phyloP scores from a whole-genome alignment of 2,113 vertebrate genomes.

The Gymnorhina tibicen region DNA sequence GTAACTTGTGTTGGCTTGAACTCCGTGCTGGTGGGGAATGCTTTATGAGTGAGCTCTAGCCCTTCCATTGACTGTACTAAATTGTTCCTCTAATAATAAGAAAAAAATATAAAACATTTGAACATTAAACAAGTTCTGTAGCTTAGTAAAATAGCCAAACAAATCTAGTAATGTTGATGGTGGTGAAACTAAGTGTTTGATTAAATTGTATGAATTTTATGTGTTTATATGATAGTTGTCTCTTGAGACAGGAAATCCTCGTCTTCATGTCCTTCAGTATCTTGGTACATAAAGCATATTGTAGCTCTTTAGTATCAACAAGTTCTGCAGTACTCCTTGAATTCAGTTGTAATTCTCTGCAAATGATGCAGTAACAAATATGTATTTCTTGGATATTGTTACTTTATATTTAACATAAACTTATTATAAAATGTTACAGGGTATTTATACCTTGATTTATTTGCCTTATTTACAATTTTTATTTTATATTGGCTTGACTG shows the following conservation, averaged over 20 bases:
- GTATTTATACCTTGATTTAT: background rate
- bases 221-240: background rate
- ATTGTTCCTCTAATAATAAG: background rate
- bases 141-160: background rate
- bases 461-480: background rate
- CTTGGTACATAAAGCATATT: background rate
- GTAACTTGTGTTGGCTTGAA: background rate
- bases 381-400: background rate
- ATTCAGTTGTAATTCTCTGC: background rate
- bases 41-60: background rate
- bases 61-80: background rate
- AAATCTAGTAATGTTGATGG: background rate
- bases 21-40: background rate
- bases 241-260: background rate
- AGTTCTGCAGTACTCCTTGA: background rate
- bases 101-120: background rate
- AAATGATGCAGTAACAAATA: background rate
- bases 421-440: background rate
- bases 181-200: background rate
- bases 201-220: background rate
- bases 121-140: background rate
- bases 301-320: background rate
- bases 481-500: background rate
- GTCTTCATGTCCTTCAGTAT: background rate
- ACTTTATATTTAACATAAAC: background rate